Conservation (phyloP, 1,140 invertebrate species). For the Ceratina japonica region DNA sequence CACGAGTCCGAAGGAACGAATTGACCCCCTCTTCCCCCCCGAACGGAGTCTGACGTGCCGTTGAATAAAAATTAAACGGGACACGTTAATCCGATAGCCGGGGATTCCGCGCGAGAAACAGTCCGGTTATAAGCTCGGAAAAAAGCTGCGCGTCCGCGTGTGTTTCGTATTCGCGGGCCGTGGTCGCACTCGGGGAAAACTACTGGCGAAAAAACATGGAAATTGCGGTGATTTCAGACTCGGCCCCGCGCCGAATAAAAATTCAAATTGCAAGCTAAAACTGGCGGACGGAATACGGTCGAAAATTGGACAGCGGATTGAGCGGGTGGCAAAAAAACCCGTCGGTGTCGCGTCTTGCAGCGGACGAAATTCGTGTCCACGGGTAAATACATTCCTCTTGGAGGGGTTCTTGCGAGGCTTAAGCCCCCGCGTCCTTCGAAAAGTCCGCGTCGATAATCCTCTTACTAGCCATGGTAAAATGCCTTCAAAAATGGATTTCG, state of each 20-base stretch:
- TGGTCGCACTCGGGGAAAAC: background rate
- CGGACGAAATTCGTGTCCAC: too few relatives aligned
- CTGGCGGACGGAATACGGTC: background rate
- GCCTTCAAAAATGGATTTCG: slow-evolving; percentile 1
- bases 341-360: background rate
- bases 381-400: too few relatives aligned
- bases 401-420: too few relatives aligned
- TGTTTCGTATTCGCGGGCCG: background rate
- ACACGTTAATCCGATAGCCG: too few relatives aligned
- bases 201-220: background rate
- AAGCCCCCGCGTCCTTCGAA: background rate
- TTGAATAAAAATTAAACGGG: too few relatives aligned
- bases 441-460: slow-evolving; percentile 17
- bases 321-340: background rate
- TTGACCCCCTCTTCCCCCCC: background rate
- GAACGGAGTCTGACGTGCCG: background rate
- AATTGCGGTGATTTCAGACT: background rate
- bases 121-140: background rate
- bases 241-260: slow-evolving; percentile 22
- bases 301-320: background rate
- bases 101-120: background rate
- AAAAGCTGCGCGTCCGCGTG: background rate
- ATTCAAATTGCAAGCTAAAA: slow-evolving; percentile 3
- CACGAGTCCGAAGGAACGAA: slow-evolving; percentile 38
- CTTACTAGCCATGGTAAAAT: slow-evolving; percentile 20